Conservation (phyloP, 2,797 vertebrate genomes). For the Pipistrellus nathusii region DNA sequence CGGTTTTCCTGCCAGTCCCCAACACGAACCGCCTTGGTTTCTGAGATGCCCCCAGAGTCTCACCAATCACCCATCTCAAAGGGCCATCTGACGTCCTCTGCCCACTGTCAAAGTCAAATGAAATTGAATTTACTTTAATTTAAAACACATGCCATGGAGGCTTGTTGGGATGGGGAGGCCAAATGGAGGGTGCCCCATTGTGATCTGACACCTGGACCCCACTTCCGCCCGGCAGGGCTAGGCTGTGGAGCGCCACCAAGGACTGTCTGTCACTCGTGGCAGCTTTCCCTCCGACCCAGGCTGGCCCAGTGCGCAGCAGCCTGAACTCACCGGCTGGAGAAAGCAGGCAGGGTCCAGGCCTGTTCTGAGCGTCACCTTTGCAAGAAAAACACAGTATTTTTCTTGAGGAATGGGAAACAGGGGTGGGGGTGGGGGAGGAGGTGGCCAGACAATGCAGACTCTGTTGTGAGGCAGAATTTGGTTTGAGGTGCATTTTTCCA, state of each 20-base stretch:
- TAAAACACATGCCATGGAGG: background rate
- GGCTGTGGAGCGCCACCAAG: background rate
- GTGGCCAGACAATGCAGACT: background rate
- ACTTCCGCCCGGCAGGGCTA: background rate
- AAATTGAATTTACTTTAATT: conserved; percentile 69
- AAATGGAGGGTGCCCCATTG: background rate
- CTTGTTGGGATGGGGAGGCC: background rate
- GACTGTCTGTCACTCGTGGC: background rate
- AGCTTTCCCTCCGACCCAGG: background rate
- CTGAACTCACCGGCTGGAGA: background rate
- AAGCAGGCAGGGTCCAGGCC: background rate
- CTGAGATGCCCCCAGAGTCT: background rate
- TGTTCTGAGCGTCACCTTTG: background rate
- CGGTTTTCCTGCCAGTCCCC: background rate
- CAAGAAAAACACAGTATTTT: background rate
- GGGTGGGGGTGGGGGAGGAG: no score
- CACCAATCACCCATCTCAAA: conserved; percentile 31
- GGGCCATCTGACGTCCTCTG: conserved; percentile 8
- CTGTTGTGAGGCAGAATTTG: background rate
- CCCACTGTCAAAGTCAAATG: conserved; percentile 25
- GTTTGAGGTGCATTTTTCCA: conserved; percentile 11
- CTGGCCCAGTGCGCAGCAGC: background rate
- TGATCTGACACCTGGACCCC: background rate
- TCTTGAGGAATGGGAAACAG: background rate
- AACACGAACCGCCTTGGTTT: background rate